Percentiles rank a stretch among this genome's conserved stretches.
phyloP scores from a whole-genome alignment of 1,140 invertebrate genomes.

The Pararge aegeria region DNA sequence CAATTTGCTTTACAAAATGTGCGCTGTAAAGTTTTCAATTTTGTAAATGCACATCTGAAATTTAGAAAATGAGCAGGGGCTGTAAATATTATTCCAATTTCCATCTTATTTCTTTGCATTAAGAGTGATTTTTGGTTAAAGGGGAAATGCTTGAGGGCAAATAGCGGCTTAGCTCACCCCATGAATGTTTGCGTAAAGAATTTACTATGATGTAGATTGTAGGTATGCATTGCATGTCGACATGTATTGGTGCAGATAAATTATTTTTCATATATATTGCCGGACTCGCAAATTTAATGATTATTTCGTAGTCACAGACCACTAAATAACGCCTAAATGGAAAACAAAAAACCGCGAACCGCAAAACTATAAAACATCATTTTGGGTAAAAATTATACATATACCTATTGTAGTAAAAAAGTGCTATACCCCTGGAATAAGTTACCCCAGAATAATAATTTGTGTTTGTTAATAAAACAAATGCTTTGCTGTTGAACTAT shows the following conservation, averaged over 20 bases:
- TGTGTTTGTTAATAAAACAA: neutral
- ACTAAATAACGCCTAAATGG: no score
- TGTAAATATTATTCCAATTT: slow-evolving; percentile 2
- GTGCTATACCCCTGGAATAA: no score
- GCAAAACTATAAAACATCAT: no score
- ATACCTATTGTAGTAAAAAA: no score
- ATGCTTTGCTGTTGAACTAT: neutral
- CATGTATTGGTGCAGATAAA: neutral
- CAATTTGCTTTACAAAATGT: neutral
- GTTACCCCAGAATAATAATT: neutral
- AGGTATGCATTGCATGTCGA: neutral
- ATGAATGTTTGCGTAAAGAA: neutral
- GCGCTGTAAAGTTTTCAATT: slow-evolving; percentile 39
- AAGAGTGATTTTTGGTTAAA: neutral
- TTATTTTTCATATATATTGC: neutral
- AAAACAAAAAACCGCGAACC: no score
- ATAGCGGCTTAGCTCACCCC: neutral
- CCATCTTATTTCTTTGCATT: neutral
- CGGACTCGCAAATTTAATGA: neutral
- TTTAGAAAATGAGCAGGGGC: slow-evolving; percentile 32
- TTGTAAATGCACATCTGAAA: slow-evolving; percentile 49
- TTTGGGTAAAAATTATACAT: no score
- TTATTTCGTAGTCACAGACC: no score
- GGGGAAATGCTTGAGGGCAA: neutral
- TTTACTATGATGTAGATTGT: neutral